Base-by-base conservation (phyloP, 2,888 invertebrate species). In the Ectobius pallidus region DNA sequence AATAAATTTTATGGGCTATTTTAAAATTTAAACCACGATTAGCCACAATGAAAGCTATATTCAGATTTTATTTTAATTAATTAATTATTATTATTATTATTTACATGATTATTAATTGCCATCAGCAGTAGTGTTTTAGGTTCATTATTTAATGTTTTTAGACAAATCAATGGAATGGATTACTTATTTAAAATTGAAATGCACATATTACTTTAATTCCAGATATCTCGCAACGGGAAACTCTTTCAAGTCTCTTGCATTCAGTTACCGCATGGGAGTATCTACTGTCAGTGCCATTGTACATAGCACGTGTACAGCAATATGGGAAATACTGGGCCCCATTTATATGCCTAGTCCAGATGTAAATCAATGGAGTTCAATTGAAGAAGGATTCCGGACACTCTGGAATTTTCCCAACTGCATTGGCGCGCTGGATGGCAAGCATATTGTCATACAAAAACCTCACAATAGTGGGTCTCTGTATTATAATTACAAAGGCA, bases 271-370 rank as follows among this genome's bases (percentile, higher is more conserved):
- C 72, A 69, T 82, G 22, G 81, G 80, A 73, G 73, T 75, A 16
- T 70, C 79, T 70, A 81, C 80, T 69, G 79, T 81, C 58, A 70
- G 75, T 73, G 70, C 70, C 49, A 80, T 80, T 49, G 78, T 81
- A n/a, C 71, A 74, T 27, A 78, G 79, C 76, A 79, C 80, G 49
- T 81, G 80, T 75, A 55, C 55, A 58, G 77, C 73, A 70, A 79
- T 81, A 69, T 79, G 78, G 78, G 75, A 78, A 75, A 74, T 71
- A 44, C 76, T 80, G 71, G 77, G 75, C 46, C 75, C 46, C 14
- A 25, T 69, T 3, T 20, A 69, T 2, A 1, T 69, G 27, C 69
- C 52, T 18, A 49, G 74, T 16, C 6, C 34, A 16, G 34, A 49
- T 9, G 34, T 11, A 25, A 27, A 52, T 9, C 14, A 2, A 3